These are phyloP conservation scores for Elegia similella DNA, from an alignment of 2,888 invertebrate genomes.

Conservation along the genomic window DNA sequence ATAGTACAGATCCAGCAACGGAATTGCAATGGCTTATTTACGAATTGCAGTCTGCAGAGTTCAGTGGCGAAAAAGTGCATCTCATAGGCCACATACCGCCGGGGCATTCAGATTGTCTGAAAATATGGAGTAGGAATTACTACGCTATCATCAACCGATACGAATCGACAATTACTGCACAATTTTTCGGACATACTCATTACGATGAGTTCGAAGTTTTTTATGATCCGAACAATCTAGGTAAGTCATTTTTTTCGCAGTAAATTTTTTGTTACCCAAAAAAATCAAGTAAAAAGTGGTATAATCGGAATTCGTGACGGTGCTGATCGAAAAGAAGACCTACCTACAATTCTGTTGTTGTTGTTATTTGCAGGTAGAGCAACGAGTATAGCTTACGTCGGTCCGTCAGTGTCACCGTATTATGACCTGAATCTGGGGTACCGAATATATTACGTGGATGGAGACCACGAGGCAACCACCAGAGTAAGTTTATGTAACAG, in stretches of 20 bases:
- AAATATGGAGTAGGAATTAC: slow-evolving; percentile 97
- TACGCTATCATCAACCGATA: slow-evolving; percentile 94
- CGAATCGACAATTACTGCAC: slow-evolving; percentile 93
- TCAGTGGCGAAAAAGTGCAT: slow-evolving; percentile 96
- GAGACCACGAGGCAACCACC: slow-evolving; percentile 92
- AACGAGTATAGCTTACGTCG: slow-evolving; percentile 93
- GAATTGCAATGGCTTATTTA: slow-evolving; percentile 97
- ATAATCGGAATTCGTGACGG: neutral
- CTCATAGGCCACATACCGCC: slow-evolving; percentile 99
- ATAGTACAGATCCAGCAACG: slow-evolving; percentile 97
- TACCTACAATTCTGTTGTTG: neutral
- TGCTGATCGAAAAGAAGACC: neutral
- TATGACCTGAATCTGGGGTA: slow-evolving; percentile 96
- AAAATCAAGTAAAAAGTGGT: neutral
- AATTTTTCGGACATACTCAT: slow-evolving; percentile 98
- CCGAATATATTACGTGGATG: slow-evolving; percentile 97
- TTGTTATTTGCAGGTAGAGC: slow-evolving; percentile 83
- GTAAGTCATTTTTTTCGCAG: slow-evolving; percentile 58
- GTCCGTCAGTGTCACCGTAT: slow-evolving; percentile 97
- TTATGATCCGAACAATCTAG: slow-evolving; percentile 91
- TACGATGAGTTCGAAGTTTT: slow-evolving; percentile 96
- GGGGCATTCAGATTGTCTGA: slow-evolving; percentile 95
- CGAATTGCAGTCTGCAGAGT: slow-evolving; percentile 96
- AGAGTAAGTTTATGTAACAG: slow-evolving; percentile 77
- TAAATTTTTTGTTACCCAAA: neutral